Percentiles rank a stretch among this genome's conserved stretches.
These are phyloP conservation scores for Netelia fuscicornis DNA, from an alignment of 2,888 invertebrate species.

Conservation along the genomic window DNA sequence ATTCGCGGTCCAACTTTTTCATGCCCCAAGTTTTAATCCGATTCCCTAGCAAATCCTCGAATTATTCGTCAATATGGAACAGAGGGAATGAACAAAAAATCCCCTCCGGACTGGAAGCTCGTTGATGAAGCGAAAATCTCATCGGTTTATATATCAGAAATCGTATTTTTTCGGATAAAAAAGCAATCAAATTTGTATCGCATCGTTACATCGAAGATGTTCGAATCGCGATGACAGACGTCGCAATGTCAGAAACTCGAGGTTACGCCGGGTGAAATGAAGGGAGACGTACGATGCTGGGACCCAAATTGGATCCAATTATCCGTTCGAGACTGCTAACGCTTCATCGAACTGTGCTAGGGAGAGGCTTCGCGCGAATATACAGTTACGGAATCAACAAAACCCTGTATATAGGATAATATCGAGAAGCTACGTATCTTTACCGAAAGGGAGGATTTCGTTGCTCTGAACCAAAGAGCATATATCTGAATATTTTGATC, in stretches of 20 bases:
- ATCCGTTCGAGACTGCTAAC: conserved; percentile 43
- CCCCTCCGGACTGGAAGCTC: neutral
- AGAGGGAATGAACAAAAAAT: neutral
- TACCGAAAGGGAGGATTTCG: neutral
- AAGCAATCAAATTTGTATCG: neutral
- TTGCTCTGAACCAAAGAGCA: neutral
- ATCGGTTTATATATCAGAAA: neutral
- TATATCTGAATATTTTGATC: conserved; percentile 53
- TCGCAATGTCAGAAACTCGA: conserved; percentile 7
- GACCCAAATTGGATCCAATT: conserved; percentile 58
- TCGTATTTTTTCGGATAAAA: too few species aligned
- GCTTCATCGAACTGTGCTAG: conserved; percentile 52
- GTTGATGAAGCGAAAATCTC: neutral
- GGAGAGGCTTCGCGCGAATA: conserved; percentile 43
- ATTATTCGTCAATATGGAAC: too few species aligned
- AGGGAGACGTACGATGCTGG: conserved; percentile 21
- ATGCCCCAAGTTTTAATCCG: neutral
- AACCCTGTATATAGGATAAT: neutral
- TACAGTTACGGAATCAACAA: neutral
- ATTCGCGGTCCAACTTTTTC: neutral
- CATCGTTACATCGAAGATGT: neutral
- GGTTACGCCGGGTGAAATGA: neutral
- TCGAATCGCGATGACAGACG: conserved; percentile 29
- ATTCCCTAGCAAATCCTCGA: neutral
- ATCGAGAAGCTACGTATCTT: neutral